These are phyloP conservation scores for Harpalus rubripes DNA, from an alignment of 2,888 invertebrate species.

Conservation along the genomic window DNA sequence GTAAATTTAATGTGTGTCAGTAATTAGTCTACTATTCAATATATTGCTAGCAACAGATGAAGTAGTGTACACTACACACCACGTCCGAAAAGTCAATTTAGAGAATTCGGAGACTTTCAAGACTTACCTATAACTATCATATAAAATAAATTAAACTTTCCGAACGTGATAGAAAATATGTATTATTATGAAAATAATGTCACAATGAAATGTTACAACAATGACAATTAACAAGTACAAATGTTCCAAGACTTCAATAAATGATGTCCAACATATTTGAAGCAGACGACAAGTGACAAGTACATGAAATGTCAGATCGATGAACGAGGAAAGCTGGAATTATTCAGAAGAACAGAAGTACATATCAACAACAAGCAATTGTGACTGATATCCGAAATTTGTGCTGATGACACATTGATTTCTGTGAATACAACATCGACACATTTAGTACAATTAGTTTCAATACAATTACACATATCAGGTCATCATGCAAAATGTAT, in stretches of 20 bases:
- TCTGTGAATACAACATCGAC: conserved; percentile 35
- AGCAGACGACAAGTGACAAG: conserved; percentile 44
- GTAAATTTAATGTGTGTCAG: no score
- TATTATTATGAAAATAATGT: no score
- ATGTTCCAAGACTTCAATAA: conserved; percentile 21
- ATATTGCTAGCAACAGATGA: no score
- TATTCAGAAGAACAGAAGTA: conserved; percentile 36
- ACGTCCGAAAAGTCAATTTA: no score
- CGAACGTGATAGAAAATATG: no score
- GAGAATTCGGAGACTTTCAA: no score
- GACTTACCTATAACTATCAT: no score
- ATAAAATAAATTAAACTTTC: no score
- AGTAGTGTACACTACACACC: no score
- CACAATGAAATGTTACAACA: no score
- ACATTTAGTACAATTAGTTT: conserved; percentile 27
- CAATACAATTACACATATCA: conserved; percentile 17
- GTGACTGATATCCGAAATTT: conserved; percentile 6
- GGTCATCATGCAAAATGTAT: conserved; percentile 40
- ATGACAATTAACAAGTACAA: neutral
- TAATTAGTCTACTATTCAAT: no score
- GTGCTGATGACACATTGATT: conserved; percentile 36
- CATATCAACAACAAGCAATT: conserved; percentile 33
- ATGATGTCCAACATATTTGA: conserved; percentile 13
- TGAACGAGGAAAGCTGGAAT: conserved; percentile 47
- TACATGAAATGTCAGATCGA: conserved; percentile 38